Evolutionary conservation across 1,140 invertebrate genomes (phyloP), one percentile per base, ranked within the genome.

Genomic region (Ceratosolen solmsi): DNA sequence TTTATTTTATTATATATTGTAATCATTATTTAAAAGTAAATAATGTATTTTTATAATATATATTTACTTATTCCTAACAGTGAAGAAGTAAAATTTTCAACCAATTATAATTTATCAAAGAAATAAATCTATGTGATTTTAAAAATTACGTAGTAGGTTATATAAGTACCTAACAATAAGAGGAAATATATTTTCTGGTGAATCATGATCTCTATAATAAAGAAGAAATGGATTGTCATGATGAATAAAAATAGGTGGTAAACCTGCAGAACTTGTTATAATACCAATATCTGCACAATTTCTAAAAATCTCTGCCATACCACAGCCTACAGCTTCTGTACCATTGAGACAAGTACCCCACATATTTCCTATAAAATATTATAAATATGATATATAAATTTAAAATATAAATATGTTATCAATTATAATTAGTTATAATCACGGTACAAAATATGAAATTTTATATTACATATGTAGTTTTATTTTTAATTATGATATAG

Each of bases 221-320:
- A 96, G 90, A 36, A 95, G 88, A 91, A 94, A 96, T 9, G 96
- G 95, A 86, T 96, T 96, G 85, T 95, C 93, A 30, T 93, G 87
- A 25, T 92, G 89, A 77, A 93, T 89, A 80, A 96, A 95, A 78
- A 93, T 89, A 15, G 94, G 94, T 25, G 92, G 92, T 8, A 94
- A 89, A 17, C 95, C 95, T 8, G 94, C 94, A 2, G 95, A 95
- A 84, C 94, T 96, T 4, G 96, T 96, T 1, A 95, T 92, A 70
- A 98, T 95, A 49, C 93, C 94, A 58, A 98, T 93, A 87, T 98
- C 96, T 0, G 96, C 97, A 87, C 97, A 98, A 87, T 97, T 97
- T 63, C 96, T 92, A 88, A 97, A 98, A 0, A 96, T 97, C 91
- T 98, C 96, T 63, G 97, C 95, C 78, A 93, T 93, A 27, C 97